These are phyloP conservation scores for Arge pagana DNA, from an alignment of 2,888 invertebrate genomes.

Conservation along the genomic window DNA sequence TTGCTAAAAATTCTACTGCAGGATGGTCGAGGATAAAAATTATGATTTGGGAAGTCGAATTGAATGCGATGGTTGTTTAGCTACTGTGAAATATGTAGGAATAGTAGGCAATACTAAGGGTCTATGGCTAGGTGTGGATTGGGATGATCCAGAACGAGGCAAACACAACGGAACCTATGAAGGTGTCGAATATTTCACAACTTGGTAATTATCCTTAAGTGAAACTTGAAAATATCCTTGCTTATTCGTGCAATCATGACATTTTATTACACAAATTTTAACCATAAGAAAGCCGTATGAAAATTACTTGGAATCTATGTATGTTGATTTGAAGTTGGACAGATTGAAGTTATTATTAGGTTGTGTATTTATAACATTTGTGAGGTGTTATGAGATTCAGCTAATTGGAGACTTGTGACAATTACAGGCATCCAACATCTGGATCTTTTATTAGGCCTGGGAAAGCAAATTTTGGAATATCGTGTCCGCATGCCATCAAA, in stretches of 20 bases:
- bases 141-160: conserved; percentile 88
- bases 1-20: conserved; percentile 23
- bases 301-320: not conserved
- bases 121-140: conserved; percentile 93
- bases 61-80: conserved; percentile 59
- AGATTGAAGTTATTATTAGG: not conserved
- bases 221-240: conserved; percentile 2
- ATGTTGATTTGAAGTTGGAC: not conserved
- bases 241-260: conserved; percentile 1
- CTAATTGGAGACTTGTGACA: too few species aligned
- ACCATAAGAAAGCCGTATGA: not conserved
- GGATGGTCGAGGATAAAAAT: conserved; percentile 52
- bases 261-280: not conserved
- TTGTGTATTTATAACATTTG: too few species aligned
- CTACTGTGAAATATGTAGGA: conserved; percentile 63
- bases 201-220: conserved; percentile 59
- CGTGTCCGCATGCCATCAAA: conserved; percentile 75
- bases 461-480: conserved; percentile 75
- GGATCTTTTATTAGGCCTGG: conserved; percentile 88
- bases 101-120: conserved; percentile 57
- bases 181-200: conserved; percentile 79
- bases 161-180: conserved; percentile 91
- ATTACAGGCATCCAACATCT: conserved; percentile 71
- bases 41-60: conserved; percentile 59
- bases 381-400: too few species aligned